Evolutionary conservation across 2,888 invertebrate genomes (phyloP).

Genomic region (Parnassius apollo): DNA sequence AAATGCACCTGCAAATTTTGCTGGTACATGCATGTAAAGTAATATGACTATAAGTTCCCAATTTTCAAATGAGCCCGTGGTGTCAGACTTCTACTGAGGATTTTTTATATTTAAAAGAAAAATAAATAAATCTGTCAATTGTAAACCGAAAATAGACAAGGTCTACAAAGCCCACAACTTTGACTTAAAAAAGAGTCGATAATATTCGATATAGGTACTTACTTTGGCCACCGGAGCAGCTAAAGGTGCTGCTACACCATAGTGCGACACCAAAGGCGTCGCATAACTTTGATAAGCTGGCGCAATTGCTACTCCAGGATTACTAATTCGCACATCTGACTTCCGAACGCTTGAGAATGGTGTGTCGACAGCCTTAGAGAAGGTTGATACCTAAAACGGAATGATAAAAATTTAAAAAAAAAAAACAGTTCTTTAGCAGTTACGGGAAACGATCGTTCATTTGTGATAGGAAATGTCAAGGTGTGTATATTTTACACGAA

Average conservation of each 20-base stretch:
- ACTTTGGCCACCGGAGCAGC: slow-evolving; percentile 67
- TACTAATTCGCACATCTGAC: slow-evolving; percentile 86
- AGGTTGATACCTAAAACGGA: slow-evolving; percentile 81
- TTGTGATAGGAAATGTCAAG: too few relatives aligned
- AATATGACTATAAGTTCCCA: too few relatives aligned
- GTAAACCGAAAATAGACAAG: background rate
- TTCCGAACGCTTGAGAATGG: slow-evolving; percentile 87
- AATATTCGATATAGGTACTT: slow-evolving; percentile 23
- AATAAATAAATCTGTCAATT: background rate
- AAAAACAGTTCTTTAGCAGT: background rate
- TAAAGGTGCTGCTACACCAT: slow-evolving; percentile 49
- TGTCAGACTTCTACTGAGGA: too few relatives aligned
- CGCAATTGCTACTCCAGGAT: slow-evolving; percentile 78
- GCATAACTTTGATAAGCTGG: slow-evolving; percentile 47
- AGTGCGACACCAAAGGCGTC: slow-evolving; percentile 60
- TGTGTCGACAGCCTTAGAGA: slow-evolving; percentile 86
- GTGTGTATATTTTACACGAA: too few relatives aligned
- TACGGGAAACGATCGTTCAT: too few relatives aligned
- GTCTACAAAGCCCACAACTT: too few relatives aligned
- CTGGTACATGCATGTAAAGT: too few relatives aligned
- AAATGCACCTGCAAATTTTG: too few relatives aligned
- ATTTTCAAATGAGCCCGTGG: too few relatives aligned
- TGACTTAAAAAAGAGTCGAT: background rate
- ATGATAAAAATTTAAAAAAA: slow-evolving; percentile 8
- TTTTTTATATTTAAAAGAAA: too few relatives aligned